Percentiles rank a stretch among this genome's conserved stretches.
Evolutionary conservation across 2,888 invertebrate species (phyloP).

Genomic region (Conchocele bisecta): DNA sequence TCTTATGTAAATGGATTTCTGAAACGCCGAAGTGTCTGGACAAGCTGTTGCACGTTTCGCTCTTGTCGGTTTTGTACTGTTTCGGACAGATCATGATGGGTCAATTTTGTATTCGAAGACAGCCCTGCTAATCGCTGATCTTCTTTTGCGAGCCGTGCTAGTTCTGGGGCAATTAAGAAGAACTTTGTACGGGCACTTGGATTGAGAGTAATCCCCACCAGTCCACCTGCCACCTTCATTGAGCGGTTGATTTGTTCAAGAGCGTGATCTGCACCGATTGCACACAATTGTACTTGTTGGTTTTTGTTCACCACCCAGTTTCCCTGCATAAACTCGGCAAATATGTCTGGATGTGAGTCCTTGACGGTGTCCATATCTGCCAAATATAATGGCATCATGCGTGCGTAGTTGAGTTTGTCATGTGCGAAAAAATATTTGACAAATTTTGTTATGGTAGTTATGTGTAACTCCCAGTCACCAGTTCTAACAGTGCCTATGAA

Average conservation of each 20-base stretch:
- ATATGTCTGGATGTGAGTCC: background rate
- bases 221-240: conserved; percentile 22
- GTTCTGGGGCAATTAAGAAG: background rate
- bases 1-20: conserved; percentile 5
- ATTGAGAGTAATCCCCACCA: conserved; percentile 15
- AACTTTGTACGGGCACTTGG: conserved; percentile 2
- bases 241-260: conserved; percentile 10
- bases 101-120: background rate
- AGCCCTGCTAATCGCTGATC: background rate
- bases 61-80: background rate
- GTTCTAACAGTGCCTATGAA: conserved; percentile 18
- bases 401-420: conserved; percentile 18
- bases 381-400: conserved; percentile 20
- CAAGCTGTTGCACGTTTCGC: background rate
- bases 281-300: conserved; percentile 9
- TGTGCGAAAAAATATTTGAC: conserved; percentile 15
- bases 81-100: background rate
- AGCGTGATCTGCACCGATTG: conserved; percentile 24
- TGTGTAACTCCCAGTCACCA: conserved; percentile 11
- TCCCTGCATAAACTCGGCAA: conserved; percentile 10
- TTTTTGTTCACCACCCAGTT: conserved; percentile 28
- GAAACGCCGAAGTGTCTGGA: background rate
- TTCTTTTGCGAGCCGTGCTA: background rate
- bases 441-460: background rate
- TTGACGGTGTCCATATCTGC: conserved; percentile 6